These are phyloP conservation scores for Aegithalos caudatus DNA, from an alignment of 2,113 vertebrate species.

Conservation along the genomic window DNA sequence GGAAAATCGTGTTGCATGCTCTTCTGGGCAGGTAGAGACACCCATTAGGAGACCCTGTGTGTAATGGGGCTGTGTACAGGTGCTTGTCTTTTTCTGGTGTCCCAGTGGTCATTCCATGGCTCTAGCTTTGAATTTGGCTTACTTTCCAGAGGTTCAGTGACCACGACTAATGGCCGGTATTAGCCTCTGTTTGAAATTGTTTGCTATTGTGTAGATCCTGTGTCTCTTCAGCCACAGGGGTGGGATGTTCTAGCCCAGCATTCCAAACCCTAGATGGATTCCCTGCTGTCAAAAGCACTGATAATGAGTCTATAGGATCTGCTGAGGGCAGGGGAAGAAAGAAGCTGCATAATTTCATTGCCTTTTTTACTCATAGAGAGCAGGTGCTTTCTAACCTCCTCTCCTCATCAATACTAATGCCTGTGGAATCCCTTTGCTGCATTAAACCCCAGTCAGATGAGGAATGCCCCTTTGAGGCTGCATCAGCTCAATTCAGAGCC, in stretches of 20 bases:
- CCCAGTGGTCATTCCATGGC: not conserved
- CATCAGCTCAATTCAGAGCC: not conserved
- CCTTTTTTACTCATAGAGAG: not conserved
- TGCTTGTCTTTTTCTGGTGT: not conserved
- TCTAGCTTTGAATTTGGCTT: fast-evolving
- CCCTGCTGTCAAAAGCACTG: not conserved
- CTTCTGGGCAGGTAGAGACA: not conserved
- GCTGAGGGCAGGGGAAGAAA: not conserved
- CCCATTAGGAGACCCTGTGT: not conserved
- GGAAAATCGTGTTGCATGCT: not conserved
- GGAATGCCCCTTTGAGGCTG: not conserved
- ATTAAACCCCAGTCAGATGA: not conserved
- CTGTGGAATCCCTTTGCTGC: not conserved
- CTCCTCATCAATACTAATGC: not conserved
- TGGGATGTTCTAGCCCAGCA: not conserved
- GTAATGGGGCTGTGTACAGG: not conserved
- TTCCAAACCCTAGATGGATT: not conserved
- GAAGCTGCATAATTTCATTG: not conserved
- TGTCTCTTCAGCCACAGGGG: not conserved
- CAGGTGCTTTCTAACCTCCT: not conserved
- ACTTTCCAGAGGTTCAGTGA: not conserved
- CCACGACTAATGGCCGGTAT: not conserved
- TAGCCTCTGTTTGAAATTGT: not conserved
- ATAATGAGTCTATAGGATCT: not conserved
- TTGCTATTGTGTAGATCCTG: fast-evolving